Evolutionary conservation across 2,888 invertebrate species (phyloP).

Genomic region (Hyles lineata): DNA sequence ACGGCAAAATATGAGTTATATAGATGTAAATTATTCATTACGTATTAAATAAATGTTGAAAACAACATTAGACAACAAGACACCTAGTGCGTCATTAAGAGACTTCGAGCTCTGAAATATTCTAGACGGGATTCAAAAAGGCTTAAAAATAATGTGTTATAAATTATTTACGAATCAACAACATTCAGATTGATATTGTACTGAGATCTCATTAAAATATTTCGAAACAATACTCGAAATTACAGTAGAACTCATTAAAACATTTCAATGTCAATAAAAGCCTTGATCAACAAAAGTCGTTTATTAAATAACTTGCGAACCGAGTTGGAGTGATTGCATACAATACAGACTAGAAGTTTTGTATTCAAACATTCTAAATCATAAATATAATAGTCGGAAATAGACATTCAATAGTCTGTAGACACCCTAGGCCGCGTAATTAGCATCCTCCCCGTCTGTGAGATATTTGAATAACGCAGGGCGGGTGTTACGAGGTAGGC

Average conservation of each 20-base stretch:
- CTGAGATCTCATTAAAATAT: background rate
- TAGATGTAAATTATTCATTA: too few relatives aligned
- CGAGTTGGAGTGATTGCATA: conserved; percentile 33
- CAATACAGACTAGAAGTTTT: conserved; percentile 40
- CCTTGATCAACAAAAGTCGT: background rate
- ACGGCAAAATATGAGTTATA: too few relatives aligned
- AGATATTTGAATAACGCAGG: conserved; percentile 68
- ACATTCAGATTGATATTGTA: background rate
- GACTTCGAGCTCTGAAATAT: too few relatives aligned
- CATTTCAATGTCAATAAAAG: background rate
- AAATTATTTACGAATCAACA: background rate
- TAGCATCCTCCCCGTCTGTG: conserved; percentile 70
- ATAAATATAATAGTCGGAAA: conserved; percentile 43
- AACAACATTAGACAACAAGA: too few relatives aligned
- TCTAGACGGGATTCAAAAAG: too few relatives aligned
- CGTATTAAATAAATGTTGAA: too few relatives aligned
- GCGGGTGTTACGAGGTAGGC: conserved; percentile 31
- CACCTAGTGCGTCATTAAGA: too few relatives aligned
- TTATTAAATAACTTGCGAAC: conserved; percentile 7
- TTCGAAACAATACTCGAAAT: background rate
- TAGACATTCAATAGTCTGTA: conserved; percentile 56
- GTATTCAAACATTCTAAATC: conserved; percentile 22
- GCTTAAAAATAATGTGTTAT: too few relatives aligned
- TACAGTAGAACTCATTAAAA: background rate
- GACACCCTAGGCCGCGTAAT: conserved; percentile 69